Conservation (phyloP, 2,113 vertebrate species). For the Columba janthina region DNA sequence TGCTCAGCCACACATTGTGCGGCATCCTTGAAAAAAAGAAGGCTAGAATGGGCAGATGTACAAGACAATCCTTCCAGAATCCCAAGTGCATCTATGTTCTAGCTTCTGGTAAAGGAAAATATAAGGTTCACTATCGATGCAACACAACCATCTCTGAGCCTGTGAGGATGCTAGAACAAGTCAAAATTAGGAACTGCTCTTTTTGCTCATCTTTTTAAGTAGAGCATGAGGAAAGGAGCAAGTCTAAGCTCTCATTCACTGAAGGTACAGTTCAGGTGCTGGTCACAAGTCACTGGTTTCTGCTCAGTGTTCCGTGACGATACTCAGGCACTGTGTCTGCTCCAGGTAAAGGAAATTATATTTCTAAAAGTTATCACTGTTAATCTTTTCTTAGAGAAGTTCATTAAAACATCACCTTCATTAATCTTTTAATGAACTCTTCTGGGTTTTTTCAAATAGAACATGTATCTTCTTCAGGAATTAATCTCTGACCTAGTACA, state of each 20-base stretch:
- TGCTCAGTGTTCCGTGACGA: neutral
- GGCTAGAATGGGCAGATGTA: neutral
- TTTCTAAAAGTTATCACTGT: neutral
- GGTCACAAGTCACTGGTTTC: neutral
- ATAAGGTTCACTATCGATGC: neutral
- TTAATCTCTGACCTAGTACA: neutral
- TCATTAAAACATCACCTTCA: slow-evolving; percentile 4
- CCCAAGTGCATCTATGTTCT: neutral
- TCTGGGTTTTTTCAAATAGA: neutral
- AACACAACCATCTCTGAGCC: neutral
- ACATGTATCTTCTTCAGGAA: neutral
- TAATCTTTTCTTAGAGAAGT: neutral
- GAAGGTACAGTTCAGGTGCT: neutral
- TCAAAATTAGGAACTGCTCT: neutral
- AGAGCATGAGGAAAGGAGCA: neutral
- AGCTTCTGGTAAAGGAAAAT: neutral
- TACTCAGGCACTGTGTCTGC: neutral
- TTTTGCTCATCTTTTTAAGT: neutral
- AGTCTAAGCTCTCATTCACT: neutral
- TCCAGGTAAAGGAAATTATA: neutral
- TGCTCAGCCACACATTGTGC: neutral
- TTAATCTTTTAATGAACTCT: neutral
- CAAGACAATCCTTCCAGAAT: neutral
- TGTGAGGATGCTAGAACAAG: neutral
- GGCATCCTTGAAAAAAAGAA: neutral